A percentile compares a stretch with the other conserved stretches of the same genome.
These are phyloP conservation scores for Cygnus olor DNA, from an alignment of 2,797 vertebrate species.

Conservation along the genomic window DNA sequence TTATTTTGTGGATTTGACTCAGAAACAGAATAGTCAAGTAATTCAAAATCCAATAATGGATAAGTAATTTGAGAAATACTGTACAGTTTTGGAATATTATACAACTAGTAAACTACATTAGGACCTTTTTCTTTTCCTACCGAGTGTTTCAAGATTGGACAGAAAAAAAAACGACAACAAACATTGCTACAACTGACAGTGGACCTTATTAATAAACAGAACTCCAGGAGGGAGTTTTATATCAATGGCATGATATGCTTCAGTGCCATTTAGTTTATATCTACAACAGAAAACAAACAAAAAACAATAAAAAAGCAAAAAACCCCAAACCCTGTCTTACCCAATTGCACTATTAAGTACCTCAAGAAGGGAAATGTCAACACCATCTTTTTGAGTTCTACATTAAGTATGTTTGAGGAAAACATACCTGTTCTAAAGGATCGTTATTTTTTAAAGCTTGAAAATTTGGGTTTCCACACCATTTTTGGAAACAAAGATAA, in stretches of 20 bases:
- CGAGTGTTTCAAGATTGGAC: constrained; percentile 61
- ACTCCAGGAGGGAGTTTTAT: background rate
- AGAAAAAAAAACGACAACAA: constrained; percentile 2
- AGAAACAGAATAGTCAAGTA: constrained; percentile 79
- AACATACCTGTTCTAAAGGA: background rate
- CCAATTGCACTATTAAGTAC: constrained; percentile 80
- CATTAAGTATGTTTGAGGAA: constrained; percentile 7
- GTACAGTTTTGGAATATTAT: constrained; percentile 65
- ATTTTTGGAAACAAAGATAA: constrained; percentile 24
- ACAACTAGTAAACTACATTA: constrained; percentile 61
- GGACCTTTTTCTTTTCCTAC: constrained; percentile 61
- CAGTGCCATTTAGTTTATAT: constrained; percentile 47
- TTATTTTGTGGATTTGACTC: constrained; percentile 63
- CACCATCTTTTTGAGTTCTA: background rate
- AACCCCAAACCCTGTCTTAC: constrained; percentile 69
- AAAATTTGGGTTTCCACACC: constrained; percentile 15
- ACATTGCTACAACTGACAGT: constrained; percentile 47
- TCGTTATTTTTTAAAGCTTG: background rate
- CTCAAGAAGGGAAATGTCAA: constrained; percentile 67
- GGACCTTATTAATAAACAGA: constrained; percentile 27
- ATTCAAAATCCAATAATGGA: constrained; percentile 76
- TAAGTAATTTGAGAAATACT: constrained; percentile 68
- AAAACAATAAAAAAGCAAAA: background rate
- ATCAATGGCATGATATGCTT: constrained; percentile 18
- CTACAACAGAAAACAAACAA: constrained; percentile 35